Evolutionary conservation across 2,888 invertebrate genomes (phyloP), one percentile per base, ranked within the genome.

Genomic region (Ennomos erosarius): DNA sequence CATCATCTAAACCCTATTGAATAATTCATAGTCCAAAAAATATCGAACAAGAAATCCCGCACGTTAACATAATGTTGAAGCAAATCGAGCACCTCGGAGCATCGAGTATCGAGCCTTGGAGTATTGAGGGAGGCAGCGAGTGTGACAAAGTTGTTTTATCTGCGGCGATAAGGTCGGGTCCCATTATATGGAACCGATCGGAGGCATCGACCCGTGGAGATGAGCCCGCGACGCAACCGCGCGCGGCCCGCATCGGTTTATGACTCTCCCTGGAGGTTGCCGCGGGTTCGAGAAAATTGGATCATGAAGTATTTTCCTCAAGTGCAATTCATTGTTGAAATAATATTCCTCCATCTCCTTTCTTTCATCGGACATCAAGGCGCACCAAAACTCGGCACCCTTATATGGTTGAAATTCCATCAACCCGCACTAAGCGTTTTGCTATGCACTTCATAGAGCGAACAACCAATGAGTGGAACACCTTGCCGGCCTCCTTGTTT

Each of bases 141-240:
- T 71, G 78, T 84, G 84, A 88, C 88, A 85, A 88, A 87, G 87
- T 87, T 85, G 84, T 85, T 87, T 87, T 88, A 89, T 88, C 89
- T 82, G 82, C 62, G 71, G 69, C 76, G 84, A 85, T 85, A 85
- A 84, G 79, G 71, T 68, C 71, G 74, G 70, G 70, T 71, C 63
- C 69, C 61, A 76, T 81, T 79, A 76, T 74, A 56, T 40, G 55
- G 67, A 72, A 67, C 64, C 68, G 69, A 75, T 76, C 65, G 63
- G 57, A 48, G 45, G 50, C 67, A 65, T 11, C 49, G 55, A 55
- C 13, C 51, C 59, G 59, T 55, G 59, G 50, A 70, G 68, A 64
- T 62, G 76, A 69, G 71, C 76, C 85, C 85, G 79, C 82, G 84
- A 85, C 79, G 81, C 78, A 72, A 87, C 88, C 88, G 82, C 87